A percentile compares a stretch with the other conserved stretches of the same genome.
Conservation (phyloP, 2,888 invertebrate species). For the Drosophila crucigera region DNA sequence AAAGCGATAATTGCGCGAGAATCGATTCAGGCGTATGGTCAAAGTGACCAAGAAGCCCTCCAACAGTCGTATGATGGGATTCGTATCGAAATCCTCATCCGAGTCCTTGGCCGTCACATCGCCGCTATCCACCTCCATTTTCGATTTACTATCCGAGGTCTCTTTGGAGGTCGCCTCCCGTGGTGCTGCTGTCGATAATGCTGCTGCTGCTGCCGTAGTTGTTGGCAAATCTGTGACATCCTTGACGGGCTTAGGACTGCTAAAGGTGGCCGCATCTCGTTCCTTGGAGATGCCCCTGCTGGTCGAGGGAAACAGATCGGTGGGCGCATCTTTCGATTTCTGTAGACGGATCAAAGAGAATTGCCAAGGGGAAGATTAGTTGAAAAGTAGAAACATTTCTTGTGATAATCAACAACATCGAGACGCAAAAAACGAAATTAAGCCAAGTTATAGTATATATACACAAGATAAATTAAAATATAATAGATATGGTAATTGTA, state of each 20-base stretch:
- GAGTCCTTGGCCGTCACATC: slow-evolving; percentile 82
- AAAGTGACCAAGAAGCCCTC: slow-evolving; percentile 89
- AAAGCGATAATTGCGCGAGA: slow-evolving; percentile 97
- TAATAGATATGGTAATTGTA: slow-evolving; percentile 33
- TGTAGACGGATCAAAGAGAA: slow-evolving; percentile 32
- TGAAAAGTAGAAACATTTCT: background rate
- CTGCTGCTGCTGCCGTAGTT: slow-evolving; percentile 34
- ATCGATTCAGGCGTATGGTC: slow-evolving; percentile 92
- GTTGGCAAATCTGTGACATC: slow-evolving; percentile 65
- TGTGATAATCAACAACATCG: slow-evolving; percentile 40
- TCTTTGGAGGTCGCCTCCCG: slow-evolving; percentile 64
- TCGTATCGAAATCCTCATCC: slow-evolving; percentile 79
- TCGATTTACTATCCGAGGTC: slow-evolving; percentile 74
- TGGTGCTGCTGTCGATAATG: slow-evolving; percentile 34
- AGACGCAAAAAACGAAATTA: slow-evolving; percentile 52
- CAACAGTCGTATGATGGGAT: slow-evolving; percentile 82
- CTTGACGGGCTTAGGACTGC: slow-evolving; percentile 51
- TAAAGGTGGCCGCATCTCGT: slow-evolving; percentile 58
- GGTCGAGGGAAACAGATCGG: slow-evolving; percentile 70
- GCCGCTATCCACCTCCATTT: slow-evolving; percentile 77
- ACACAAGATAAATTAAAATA: slow-evolving; percentile 17
- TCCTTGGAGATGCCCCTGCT: slow-evolving; percentile 76
- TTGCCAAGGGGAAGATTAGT: background rate
- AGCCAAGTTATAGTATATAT: slow-evolving; percentile 36
- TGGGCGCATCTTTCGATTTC: slow-evolving; percentile 80